Base-by-base conservation (phyloP, 2,797 vertebrate genomes). In the Alauda arvensis region DNA sequence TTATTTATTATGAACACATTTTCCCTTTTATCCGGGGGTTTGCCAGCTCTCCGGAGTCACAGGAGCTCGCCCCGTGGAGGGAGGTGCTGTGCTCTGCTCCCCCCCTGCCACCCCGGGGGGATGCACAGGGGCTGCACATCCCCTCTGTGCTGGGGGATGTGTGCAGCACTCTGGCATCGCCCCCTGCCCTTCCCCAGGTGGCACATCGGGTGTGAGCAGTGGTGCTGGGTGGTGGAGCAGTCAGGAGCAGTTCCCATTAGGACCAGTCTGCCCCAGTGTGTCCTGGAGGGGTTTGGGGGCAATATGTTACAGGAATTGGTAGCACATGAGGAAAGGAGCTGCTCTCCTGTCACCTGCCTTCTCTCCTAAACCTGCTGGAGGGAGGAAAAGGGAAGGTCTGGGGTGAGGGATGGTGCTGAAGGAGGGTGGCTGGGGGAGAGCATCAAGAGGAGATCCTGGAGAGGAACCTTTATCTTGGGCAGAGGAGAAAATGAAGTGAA, bases 1-100 rank as follows among this genome's bases (percentile, higher is more conserved):
- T 69, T 87, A 80, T 93, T 92, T 91, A 86, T 90, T 87, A 83
- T 39, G 86, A 60, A 39, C 66, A 33, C 59, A 49, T 92, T 92
- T 91, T 53, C 78, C 88, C 92, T 88, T 91, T 92, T 77, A 86
- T 88, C 78, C 86, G 0, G 56, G 89, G 66, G 42, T 91, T 92
- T 86, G 92, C 83, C 83, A 82, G 14, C 91, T 75, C 78, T 45
- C 39, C 0, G 1, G 33, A 92, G 87, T 65, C 77, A 25, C 91
- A 70, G 16, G 93, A 19, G 60, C 65, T 84, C 9, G 0, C 28
- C 80, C 69, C 3, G 3, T 0, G 1, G 8, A 59, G 67, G 43
- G 62, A 0, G 5, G 75, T 28, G 37, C 37, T 37, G 53, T 2
- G 17, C 68, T 86, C 55, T 77, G 5, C 28, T 62, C 8, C 31